phyloP scores from a whole-genome alignment of 2,888 invertebrate genomes.

The Xanthorhoe designata region DNA sequence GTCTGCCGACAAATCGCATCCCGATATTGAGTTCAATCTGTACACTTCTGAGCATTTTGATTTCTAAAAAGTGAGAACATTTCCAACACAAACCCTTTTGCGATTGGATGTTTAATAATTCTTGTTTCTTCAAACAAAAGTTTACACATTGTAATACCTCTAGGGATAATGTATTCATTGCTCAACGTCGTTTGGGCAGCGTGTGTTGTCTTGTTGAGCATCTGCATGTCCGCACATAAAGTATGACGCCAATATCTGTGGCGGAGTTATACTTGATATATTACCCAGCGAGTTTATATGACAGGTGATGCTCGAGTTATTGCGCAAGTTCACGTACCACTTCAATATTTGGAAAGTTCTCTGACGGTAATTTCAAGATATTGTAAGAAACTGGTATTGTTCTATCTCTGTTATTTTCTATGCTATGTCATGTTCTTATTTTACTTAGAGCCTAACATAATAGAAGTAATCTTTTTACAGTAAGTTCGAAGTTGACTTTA shows the following conservation, averaged over 20 bases:
- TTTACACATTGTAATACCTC: neutral
- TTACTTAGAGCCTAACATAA: no score
- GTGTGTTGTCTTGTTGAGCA: neutral
- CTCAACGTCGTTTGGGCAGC: neutral
- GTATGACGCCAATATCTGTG: neutral
- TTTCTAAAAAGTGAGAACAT: neutral
- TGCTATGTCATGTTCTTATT: no score
- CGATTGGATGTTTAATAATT: neutral
- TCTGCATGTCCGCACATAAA: neutral
- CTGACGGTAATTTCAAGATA: no score
- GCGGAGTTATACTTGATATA: neutral
- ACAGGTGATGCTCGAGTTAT: neutral
- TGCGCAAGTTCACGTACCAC: no score
- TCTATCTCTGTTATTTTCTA: no score
- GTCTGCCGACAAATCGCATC: neutral
- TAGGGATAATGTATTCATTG: neutral
- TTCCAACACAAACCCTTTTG: neutral
- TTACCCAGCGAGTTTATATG: neutral
- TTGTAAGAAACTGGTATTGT: no score
- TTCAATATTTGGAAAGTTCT: no score
- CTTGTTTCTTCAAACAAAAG: neutral
- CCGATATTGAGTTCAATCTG: neutral
- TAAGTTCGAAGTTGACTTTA: no score
- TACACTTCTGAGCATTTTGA: neutral
- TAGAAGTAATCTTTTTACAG: no score